Evolutionary conservation across 2,888 invertebrate genomes (phyloP), one percentile per base, ranked within the genome.

Genomic region (Mechanitis messenoides): DNA sequence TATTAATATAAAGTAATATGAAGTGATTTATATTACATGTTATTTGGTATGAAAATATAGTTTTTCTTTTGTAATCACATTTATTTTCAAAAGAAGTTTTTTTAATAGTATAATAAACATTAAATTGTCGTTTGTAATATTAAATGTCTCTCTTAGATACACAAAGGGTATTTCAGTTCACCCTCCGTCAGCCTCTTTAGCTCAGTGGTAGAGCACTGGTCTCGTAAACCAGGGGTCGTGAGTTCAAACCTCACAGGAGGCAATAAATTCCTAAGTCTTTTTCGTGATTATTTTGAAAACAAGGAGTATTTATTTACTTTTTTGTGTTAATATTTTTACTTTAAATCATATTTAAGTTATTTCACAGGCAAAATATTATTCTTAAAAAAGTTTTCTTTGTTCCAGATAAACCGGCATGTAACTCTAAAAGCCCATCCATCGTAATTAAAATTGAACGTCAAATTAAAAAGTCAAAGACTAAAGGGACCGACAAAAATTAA

Each of bases 121-220:
- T 33, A 58, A 45, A 53, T 58, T 53, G 42, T 20, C 20, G 20
- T n/a, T 53, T 9, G 38, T 54, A 11, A 9, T 9, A 4, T 35
- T 33, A 54, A 53, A 35, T 20, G 11, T 38, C 9, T n/a, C 3
- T 6, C 33, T 59, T 31, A 50, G 31, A 2, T 31, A 50, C n/a
- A 31, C 31, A 31, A 53, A 12, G 2, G 6, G 2, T 53, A 55
- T 59, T 63, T 63, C 31, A 42, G 5, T 0, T 7, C 9, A 3
- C 0, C 0, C 3, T 3, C 2, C 69, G 69, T 53, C 65, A 68
- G 93, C 93, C 93, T 93, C 93, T 92, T 93, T 93, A 93, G 93
- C 93, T 93, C 93, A 93, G 93, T 93, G 93, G 93, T 92, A 93
- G 93, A 93, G 93, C 93, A 93, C 93, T 93, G 93, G 93, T 93